Base-by-base conservation (phyloP, 2,888 invertebrate genomes). In the Oscheius myriophilus region DNA sequence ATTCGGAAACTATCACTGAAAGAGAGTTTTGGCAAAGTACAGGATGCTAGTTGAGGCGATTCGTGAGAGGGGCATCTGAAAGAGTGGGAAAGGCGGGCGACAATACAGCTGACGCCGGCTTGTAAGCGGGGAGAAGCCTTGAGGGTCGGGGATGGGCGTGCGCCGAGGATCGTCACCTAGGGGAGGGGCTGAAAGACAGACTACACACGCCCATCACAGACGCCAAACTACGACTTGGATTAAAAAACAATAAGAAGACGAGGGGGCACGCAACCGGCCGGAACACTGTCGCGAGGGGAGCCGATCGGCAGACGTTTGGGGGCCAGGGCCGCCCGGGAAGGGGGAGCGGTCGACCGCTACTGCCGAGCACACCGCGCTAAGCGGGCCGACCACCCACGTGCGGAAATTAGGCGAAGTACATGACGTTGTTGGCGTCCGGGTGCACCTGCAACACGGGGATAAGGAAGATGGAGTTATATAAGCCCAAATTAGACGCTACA, bases 301-400 rank as follows among this genome's bases (percentile, higher is more conserved):
- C 12, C 41, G 11, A 39, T 52, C 46, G 16, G 63, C 52, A 42
- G 63, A 53, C 63, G 33, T 61, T 23, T 18, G 43, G 51, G 39
- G 66, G 66, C 66, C 66, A 46, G n/a, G 66, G 66, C 66, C 66
- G 66, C 66, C 58, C 49, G 66, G 57, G 25, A 66, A 39, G 66
- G 65, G 42, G 39, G 23, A 51, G 55, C 66, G 66, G 66, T 66
- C 66, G 66, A 66, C 66, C 66, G 41, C 63, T 18, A 39, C 63
- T 41, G 43, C 57, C 18, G 45, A 25, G 52, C 55, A 49, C 66
- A 26, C 21, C 63, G 39, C 64, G 55, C 49, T 23, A 39, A 51
- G 57, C 26, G 57, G 25, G 49, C 58, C 66, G 57, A 58, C 66
- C 57, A 57, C n/a, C 55, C 66, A 58, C 52, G 52, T 52, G 63